Evolutionary conservation across 2,113 vertebrate genomes (phyloP), one percentile per base, ranked within the genome.

Genomic region (Solea solea): DNA sequence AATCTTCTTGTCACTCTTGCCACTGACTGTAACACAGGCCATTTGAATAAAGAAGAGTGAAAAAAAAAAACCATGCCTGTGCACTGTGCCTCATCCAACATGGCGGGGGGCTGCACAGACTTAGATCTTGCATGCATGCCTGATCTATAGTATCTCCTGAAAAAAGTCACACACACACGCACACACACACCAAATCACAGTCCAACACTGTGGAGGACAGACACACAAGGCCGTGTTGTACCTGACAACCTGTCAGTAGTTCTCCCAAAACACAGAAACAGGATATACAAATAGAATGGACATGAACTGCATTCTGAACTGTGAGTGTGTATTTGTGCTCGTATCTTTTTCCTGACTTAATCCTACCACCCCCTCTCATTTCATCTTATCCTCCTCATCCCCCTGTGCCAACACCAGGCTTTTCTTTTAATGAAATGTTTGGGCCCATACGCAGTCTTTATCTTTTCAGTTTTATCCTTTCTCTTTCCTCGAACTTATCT

Each of bases 391-490:
- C 80, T 69, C 49, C 67, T 72, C 74, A 81, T 68, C 62, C 74
- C 45, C 55, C 28, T 52, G 54, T 49, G 71, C 74, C 54, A 82
- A 61, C 72, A 72, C 45, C 44, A 66, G 68, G 58, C 51, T 78
- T 86, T 74, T 80, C 48, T 56, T 72, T 83, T 81, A 86, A 81
- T 87, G 73, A 88, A 88, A 90, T 68, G 64, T 85, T 74, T 84
- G 62, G 59, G 41, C 67, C 74, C 63, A 69, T 76, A 72, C 68
- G 72, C 42, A 59, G 59, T 82, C 76, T 82, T 78, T 82, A 82
- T 84, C 85, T 73, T 76, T 68, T 45, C 41, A 57, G 58, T 74
- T 84, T 79, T 59, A 83, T 74, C 76, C 62, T 68, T 73, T 64
- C 67, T 72, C 66, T 69, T 82, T 70, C 72, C 62, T 73, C 72